Evolutionary conservation across 2,888 invertebrate species (phyloP), one percentile per base, ranked within the genome.

Genomic region (Plebejus melissa): DNA sequence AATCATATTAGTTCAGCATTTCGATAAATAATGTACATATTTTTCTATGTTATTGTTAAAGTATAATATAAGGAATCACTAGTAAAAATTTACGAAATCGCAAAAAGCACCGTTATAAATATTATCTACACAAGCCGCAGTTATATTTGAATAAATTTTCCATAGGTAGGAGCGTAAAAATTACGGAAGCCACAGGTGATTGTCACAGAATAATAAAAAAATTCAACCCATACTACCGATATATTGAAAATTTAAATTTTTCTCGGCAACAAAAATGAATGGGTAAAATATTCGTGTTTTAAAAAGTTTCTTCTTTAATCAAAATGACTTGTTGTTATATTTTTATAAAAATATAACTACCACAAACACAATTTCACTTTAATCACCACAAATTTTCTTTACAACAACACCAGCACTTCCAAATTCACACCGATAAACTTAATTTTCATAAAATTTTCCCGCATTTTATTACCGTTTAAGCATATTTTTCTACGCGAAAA

Each of bases 301-400:
- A 60, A 11, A 60, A 28, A 60, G 3, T 7, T 7, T 58, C 22
- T 0, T 28, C 22, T 6, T n/a, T 58, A 58, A 58, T 7, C 7
- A 22, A 22, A 6, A 22, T 22, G 1, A 58, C 7, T 69, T 69
- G 54, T 75, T 50, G 16, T 5, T 54, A 54, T 16, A 22, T 58
- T 58, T 58, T 28, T 3, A 28, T 28, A 28, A 22, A 9, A 22
- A 38, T 28, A 41, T 41, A 28, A 41, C 57, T 46, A 65, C 65
- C 74, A 54, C 75, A 75, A 71, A 71, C 69, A 70, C 57, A 75
- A 70, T 69, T 28, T 54, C 74, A 74, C 74, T 65, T 65, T 46
- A 60, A 74, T 74, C 74, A 74, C 65, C 74, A 74, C 74, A 65
- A 65, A 32, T 50, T 74, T 41, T 46, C 28, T 41, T 32, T 13